Percentiles rank a stretch among this genome's conserved stretches.
phyloP scores from a whole-genome alignment of 2,113 vertebrate species.

The Coturnix japonica region DNA sequence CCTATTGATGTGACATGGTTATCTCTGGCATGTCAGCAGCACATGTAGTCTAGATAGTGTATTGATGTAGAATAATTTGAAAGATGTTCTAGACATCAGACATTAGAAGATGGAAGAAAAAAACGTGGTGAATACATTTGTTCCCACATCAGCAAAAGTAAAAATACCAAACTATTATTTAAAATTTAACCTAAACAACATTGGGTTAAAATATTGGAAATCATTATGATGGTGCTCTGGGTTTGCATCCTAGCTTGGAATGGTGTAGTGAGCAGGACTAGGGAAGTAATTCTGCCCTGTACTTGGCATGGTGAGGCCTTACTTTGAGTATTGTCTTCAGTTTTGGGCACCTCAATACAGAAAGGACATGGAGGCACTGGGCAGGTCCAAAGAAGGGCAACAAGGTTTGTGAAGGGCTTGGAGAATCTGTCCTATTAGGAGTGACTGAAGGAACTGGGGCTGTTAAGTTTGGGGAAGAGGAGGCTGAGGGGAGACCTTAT shows the following conservation, averaged over 20 bases:
- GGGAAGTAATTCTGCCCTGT: too few relatives aligned
- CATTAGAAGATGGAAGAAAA: neutral
- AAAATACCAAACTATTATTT: neutral
- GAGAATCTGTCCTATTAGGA: too few relatives aligned
- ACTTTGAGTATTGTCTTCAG: too few relatives aligned
- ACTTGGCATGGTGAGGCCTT: too few relatives aligned
- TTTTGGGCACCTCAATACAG: too few relatives aligned
- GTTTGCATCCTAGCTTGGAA: neutral
- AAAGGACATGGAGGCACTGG: too few relatives aligned
- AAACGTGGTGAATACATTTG: neutral
- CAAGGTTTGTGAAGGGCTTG: too few relatives aligned
- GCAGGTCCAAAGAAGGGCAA: too few relatives aligned
- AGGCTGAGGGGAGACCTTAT: too few relatives aligned
- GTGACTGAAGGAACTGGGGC: too few relatives aligned
- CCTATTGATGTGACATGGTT: rapidly evolving
- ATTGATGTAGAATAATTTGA: neutral
- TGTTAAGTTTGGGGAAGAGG: too few relatives aligned
- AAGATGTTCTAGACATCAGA: neutral
- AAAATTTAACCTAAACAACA: neutral
- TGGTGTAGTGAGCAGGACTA: too few relatives aligned
- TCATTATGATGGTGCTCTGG: neutral
- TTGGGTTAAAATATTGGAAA: neutral
- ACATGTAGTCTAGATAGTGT: neutral
- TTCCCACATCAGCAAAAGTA: neutral
- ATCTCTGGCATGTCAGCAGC: neutral